Conservation (phyloP, 2,113 vertebrate genomes). For the Lepus timidus region DNA sequence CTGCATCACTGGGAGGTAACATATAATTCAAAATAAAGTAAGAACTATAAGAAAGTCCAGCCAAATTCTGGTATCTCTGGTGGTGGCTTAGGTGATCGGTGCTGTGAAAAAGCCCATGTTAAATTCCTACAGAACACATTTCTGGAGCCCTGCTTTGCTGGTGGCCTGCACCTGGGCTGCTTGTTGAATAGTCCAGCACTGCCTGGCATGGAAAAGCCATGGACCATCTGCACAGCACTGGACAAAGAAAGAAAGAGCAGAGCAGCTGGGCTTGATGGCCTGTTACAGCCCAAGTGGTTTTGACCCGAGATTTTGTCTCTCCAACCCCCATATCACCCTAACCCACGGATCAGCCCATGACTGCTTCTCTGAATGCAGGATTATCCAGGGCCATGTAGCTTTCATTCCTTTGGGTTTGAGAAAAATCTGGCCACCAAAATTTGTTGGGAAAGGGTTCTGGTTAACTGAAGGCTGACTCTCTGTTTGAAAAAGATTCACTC, state of each 20-base stretch:
- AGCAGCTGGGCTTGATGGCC: not conserved
- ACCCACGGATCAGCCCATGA: not conserved
- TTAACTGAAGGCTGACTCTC: not conserved
- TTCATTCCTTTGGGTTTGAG: not conserved
- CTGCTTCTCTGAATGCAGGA: not conserved
- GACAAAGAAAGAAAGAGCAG: not conserved
- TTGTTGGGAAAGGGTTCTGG: not conserved
- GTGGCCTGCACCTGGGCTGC: not conserved
- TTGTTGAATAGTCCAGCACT: not conserved
- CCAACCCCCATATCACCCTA: not conserved
- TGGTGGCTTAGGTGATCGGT: not conserved
- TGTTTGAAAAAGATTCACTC: not conserved
- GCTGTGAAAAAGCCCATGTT: not conserved
- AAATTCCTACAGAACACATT: conserved; percentile 10
- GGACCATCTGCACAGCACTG: not conserved
- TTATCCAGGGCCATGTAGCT: not conserved
- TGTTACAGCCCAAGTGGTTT: not conserved
- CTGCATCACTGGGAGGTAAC: not conserved
- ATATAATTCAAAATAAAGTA: not conserved
- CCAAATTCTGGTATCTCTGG: not conserved
- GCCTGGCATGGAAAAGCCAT: not conserved
- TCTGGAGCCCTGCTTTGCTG: not conserved
- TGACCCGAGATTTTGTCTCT: not conserved
- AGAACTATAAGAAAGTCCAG: not conserved
- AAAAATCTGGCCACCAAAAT: not conserved